These are phyloP conservation scores for Microctenopoma lineatum DNA, from an alignment of 2,797 vertebrate species.

Conservation along the genomic window DNA sequence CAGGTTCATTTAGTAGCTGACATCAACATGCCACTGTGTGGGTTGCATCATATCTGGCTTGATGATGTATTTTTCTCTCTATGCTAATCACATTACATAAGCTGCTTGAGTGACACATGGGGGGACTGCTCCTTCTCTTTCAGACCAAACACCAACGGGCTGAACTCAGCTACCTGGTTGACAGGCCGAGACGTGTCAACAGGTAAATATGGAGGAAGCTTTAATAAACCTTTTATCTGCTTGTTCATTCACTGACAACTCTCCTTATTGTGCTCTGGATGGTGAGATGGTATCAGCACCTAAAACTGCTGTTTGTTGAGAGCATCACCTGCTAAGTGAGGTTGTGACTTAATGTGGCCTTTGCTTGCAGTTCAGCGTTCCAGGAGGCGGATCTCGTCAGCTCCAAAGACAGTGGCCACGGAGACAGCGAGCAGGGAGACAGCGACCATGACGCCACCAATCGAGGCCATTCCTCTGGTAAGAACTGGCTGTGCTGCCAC, in stretches of 20 bases:
- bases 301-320: background rate
- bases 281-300: constrained; percentile 11
- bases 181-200: constrained; percentile 97
- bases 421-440: constrained; percentile 98
- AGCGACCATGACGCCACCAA: constrained; percentile 98
- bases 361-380: constrained; percentile 91
- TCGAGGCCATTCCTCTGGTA: constrained; percentile 96
- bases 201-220: constrained; percentile 83
- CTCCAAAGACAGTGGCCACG: constrained; percentile 99
- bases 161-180: constrained; percentile 97
- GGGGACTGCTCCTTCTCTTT: constrained; percentile 56
- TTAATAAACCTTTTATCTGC: constrained; percentile 7
- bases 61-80: background rate
- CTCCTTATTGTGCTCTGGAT: background rate
- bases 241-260: background rate
- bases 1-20: constrained; percentile 7
- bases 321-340: background rate
- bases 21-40: constrained; percentile 24
- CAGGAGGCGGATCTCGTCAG: constrained; percentile 99
- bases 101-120: background rate
- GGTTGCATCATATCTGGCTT: constrained; percentile 12
- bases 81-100: constrained; percentile 23
- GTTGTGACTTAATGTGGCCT: background rate
- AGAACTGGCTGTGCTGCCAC: constrained; percentile 46
- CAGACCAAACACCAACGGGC: constrained; percentile 96